Evolutionary conservation across 2,888 invertebrate species (phyloP), one percentile per base, ranked within the genome.

Genomic region (Teleogryllus oceanicus): DNA sequence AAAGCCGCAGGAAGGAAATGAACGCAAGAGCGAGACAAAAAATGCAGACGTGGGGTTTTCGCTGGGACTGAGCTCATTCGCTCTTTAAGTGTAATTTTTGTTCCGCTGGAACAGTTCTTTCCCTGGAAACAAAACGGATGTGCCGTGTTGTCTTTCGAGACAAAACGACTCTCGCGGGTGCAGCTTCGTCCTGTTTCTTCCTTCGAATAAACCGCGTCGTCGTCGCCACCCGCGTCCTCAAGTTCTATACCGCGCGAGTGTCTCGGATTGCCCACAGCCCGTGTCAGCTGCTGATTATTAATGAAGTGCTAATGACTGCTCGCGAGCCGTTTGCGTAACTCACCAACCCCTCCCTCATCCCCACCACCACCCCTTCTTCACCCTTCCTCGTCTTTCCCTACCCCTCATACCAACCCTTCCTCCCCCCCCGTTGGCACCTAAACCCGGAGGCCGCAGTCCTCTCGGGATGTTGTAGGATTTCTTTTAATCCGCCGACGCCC

Each of bases 291-390:
- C 62, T 62, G 62, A n/a, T 62, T 62, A 62, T 62, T 62, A 62
- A 62, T 62, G 62, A 62, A 62, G 62, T 62, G 62, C 62, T 62
- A 62, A 62, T 62, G 62, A 62, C 62, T 62, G n/a, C 62, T 62
- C n/a, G 62, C 62, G 62, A 62, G 16, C 62, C 37, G 37, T 37
- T 37, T 37, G 37, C 37, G 37, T 37, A 37, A 37, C 37, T 37
- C 37, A 5, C 37, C 37, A 37, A 37, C 37, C 37, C 8, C 37
- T 37, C 37, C 37, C 1, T 37, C 37, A 37, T 37, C 37, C 37
- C 37, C 1, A 8, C 5, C 37, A 1, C 37, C 37, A 8, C 8
- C 8, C 37, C 5, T 8, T 37, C 37, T 37, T 37, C 37, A 5
- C 37, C 37, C 37, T 37, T 37, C 5, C 37, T 3, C 37, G 8